Evolutionary conservation across 30 jellyfish, hydroid and myxozoan genomes (phyloP).

Genomic region (Hydractinia echinata): DNA sequence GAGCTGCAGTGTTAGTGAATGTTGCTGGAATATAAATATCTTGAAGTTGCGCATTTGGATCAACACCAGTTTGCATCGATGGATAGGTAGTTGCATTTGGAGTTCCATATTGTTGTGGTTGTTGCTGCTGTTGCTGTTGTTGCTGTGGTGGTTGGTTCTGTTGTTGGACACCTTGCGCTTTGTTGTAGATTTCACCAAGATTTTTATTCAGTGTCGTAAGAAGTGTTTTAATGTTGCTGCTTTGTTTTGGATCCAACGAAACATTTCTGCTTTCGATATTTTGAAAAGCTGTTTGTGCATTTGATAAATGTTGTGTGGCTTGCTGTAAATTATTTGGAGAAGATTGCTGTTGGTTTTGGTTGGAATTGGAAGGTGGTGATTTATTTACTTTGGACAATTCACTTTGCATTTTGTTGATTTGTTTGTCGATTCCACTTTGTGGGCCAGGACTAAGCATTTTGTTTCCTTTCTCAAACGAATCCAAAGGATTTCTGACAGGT

Average conservation of each 20-base stretch:
- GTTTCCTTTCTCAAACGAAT: background rate
- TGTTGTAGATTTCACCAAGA: constrained; percentile 74
- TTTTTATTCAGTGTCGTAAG: constrained; percentile 70
- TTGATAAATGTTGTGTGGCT: constrained; percentile 12
- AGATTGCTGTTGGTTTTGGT: constrained; percentile 9
- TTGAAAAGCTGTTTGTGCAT: constrained; percentile 9
- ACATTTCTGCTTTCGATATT: constrained; percentile 5
- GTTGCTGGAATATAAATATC: background rate
- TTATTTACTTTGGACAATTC: background rate
- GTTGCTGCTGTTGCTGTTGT: constrained; percentile 25
- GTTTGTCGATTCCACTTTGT: constrained; percentile 1
- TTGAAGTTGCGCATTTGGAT: background rate
- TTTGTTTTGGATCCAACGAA: constrained; percentile 19
- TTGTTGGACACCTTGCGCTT: constrained; percentile 44
- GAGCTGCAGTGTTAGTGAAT: background rate
- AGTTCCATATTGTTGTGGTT: constrained; percentile 18
- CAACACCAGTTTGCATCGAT: background rate
- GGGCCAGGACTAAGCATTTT: background rate
- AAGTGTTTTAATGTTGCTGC: constrained; percentile 45
- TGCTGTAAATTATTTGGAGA: constrained; percentile 1
- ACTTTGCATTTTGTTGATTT: background rate
- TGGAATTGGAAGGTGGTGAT: background rate
- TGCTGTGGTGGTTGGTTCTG: constrained; percentile 20
- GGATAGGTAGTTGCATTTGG: constrained; percentile 37
- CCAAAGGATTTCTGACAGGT: constrained; percentile 2